phyloP scores from a whole-genome alignment of 2,797 vertebrate genomes.

The Eulemur mongoz region DNA sequence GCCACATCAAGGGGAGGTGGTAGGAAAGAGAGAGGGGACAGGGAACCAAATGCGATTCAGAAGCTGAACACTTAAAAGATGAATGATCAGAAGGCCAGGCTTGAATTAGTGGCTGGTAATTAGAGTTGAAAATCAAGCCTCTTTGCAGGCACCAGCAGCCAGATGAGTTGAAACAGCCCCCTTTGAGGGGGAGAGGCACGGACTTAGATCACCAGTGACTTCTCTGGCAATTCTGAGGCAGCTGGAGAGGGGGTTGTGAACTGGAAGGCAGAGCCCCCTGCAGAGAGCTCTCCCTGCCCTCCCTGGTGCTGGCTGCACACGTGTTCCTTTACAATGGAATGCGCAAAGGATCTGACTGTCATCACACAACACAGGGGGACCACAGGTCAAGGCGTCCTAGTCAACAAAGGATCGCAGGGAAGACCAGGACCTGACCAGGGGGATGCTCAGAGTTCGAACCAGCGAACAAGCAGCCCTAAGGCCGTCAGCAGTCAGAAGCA shows the following conservation, averaged over 20 bases:
- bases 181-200: neutral
- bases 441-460: neutral
- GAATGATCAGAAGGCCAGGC: slow-evolving; percentile 73
- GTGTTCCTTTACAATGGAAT: neutral
- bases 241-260: neutral
- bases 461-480: neutral
- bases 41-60: slow-evolving; percentile 74
- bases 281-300: neutral
- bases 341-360: neutral
- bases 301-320: neutral
- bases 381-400: neutral
- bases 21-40: neutral
- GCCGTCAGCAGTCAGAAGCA: neutral
- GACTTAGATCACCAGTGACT: neutral
- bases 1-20: slow-evolving; percentile 69
- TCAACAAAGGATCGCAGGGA: neutral
- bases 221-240: neutral
- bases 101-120: slow-evolving; percentile 72
- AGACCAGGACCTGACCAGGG: no score
- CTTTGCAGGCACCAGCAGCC: slow-evolving; percentile 32
- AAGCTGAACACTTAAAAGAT: slow-evolving; percentile 74
- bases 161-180: slow-evolving; percentile 33
- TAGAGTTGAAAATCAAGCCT: slow-evolving; percentile 64
- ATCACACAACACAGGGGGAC: neutral
- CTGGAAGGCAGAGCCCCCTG: neutral